These are phyloP conservation scores for Slavum lentiscoides DNA, from an alignment of 2,888 invertebrate species.

Conservation along the genomic window DNA sequence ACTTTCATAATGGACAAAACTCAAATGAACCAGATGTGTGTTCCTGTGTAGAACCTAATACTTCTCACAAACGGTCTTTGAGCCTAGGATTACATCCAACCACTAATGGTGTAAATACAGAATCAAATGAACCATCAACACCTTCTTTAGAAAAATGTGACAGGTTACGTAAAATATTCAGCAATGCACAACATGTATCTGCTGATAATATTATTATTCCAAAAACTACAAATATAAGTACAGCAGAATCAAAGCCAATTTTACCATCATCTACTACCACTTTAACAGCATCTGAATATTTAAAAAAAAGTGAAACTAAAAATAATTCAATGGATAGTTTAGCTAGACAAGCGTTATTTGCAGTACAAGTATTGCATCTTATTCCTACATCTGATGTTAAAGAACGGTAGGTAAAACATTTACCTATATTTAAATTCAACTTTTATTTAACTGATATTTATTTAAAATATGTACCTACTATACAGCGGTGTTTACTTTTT, in stretches of 20 bases:
- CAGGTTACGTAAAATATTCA: constrained; percentile 27
- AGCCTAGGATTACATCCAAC: constrained; percentile 56
- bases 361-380: constrained; percentile 78
- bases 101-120: constrained; percentile 51
- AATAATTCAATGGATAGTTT: constrained; percentile 67
- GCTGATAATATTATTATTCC: constrained; percentile 51
- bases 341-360: constrained; percentile 74
- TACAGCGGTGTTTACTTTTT: background rate
- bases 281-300: constrained; percentile 41
- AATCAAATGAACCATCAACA: constrained; percentile 45
- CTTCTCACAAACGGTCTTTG: constrained; percentile 55
- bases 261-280: constrained; percentile 46
- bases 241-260: constrained; percentile 13
- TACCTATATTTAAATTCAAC: background rate
- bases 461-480: no score
- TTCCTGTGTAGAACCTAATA: constrained; percentile 29
- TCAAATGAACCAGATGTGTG: constrained; percentile 49
- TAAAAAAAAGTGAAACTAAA: constrained; percentile 31
- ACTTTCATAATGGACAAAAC: constrained; percentile 58
- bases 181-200: constrained; percentile 44
- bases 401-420: constrained; percentile 69
- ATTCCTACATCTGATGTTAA: constrained; percentile 82
- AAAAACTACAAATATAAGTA: constrained; percentile 38
- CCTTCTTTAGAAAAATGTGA: constrained; percentile 27
- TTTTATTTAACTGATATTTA: constrained; percentile 1